Base-by-base conservation (phyloP, 2,113 vertebrate species). In the Platichthys stellatus region DNA sequence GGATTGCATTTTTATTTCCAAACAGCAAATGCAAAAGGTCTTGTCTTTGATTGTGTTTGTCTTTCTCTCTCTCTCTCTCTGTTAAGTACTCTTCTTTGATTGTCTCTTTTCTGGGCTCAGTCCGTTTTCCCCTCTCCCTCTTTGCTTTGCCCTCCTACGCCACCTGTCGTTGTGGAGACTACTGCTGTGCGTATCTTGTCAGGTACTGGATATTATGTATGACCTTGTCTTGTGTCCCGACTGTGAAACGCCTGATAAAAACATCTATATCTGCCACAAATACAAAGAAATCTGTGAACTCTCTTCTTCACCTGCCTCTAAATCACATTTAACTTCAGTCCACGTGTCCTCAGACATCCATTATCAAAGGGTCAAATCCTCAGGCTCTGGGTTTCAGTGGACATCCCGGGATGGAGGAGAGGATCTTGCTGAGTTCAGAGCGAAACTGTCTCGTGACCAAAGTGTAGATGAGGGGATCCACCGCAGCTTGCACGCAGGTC, bases 141-240 rank as follows among this genome's bases (percentile, higher is more conserved):
- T 91, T 92, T 91, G 85, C 92, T 92, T 91, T 92, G 76, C 87
- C 88, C 87, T 89, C 79, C 83, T 89, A 70, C 89, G 84, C 87
- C 89, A 81, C 88, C 88, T 88, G 90, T 92, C 58, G 78, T 88
- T 89, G 88, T 93, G 90, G 47, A 92, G 85, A 91, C 80, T 89
- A 89, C 89, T 93, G 90, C 91, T 93, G 92, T 93, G 90, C 78
- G 88, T 94, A 92, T 89, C 74, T 90, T 93, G 93, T 95, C 93
- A 92, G 88, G 86, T 94, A 93, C 93, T 94, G 74, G 89, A 89
- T 95, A 94, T 95, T 92, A 94, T 95, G 94, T 94, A 94, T 94
- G 92, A 94, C 90, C 90, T 94, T 93, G 94, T 95, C 94, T 95
- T 92, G 93, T 95, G 93, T 95, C 94, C 91, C 84, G 24, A 93